Conservation (phyloP, 2,797 vertebrate genomes). For the Helostoma temminkii region DNA sequence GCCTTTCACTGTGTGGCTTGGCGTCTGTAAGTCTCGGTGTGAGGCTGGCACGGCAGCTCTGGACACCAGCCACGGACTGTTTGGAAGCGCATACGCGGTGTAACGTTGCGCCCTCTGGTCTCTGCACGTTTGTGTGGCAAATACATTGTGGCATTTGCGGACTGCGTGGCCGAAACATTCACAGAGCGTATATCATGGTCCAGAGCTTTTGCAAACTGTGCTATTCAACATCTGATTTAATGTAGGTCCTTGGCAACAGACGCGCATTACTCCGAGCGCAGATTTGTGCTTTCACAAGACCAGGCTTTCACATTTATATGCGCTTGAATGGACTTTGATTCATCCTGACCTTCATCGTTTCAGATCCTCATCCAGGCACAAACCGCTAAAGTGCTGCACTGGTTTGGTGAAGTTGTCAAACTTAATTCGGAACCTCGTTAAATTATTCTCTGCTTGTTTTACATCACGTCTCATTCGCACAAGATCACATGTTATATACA, state of each 20-base stretch:
- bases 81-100: slow-evolving; percentile 56
- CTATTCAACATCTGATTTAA: slow-evolving; percentile 11
- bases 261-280: slow-evolving; percentile 3
- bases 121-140: slow-evolving; percentile 46
- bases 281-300: slow-evolving; percentile 10
- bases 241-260: slow-evolving; percentile 24
- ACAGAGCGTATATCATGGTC: slow-evolving; percentile 41
- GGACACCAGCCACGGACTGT: slow-evolving; percentile 68
- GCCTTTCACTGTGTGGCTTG: slow-evolving; percentile 59
- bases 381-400: background rate
- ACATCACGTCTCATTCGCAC: slow-evolving; percentile 21
- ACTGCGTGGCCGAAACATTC: slow-evolving; percentile 38
- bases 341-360: slow-evolving; percentile 4
- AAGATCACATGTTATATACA: slow-evolving; percentile 41
- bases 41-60: slow-evolving; percentile 60
- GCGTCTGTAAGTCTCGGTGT: slow-evolving; percentile 82
- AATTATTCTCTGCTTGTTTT: slow-evolving; percentile 22
- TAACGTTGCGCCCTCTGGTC: slow-evolving; percentile 58
- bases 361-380: background rate
- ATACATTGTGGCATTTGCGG: slow-evolving; percentile 40
- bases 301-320: slow-evolving; percentile 3
- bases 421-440: slow-evolving; percentile 8
- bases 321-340: slow-evolving; percentile 17
- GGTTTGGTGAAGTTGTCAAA: background rate
- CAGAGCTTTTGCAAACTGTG: slow-evolving; percentile 21